Evolutionary conservation across 1,140 invertebrate genomes (phyloP), one percentile per base, ranked within the genome.

Genomic region (Bombus ignitus): DNA sequence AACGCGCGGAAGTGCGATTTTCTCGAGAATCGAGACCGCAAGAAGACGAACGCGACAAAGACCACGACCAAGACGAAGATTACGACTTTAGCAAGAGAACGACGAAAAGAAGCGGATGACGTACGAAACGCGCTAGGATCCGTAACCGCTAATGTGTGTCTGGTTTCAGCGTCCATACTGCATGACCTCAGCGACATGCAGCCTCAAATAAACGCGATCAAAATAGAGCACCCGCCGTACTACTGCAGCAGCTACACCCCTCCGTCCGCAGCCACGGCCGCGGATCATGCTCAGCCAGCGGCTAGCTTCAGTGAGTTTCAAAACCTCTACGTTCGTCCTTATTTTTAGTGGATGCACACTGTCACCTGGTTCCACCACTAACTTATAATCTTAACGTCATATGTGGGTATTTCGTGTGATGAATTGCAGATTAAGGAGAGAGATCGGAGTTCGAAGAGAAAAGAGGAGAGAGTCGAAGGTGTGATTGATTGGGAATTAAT

Each of bases 231-330:
- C 93, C 97, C 97, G 90, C 96, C 97, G 73, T 98, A 98, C 95
- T 99, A 99, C 95, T 98, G 98, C 95, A 98, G 97, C 92, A 99
- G 98, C 96, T 98, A 98, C 95, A 98, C 98, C 89, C 97, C 97
- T 89, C 97, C 96, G 85, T 96, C 97, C 83, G 95, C 97, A 89
- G 95, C 94, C 85, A 94, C 94, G 86, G 93, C 94, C 92, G 92
- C 94, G 89, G 94, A 94, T 93, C 94, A 95, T 87, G 91, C 94
- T 92, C 94, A 95, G 91, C 94, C 94, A 89, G 92, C 94, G 92
- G 94, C 94, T 92, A 95, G 94, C 93, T 95, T 95, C 93, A 95
- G 94, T 95, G 92, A 95, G 94, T 95, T 93, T 92, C 90, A 93
- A 93, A 94, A 93, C 90, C 88, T 85, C 66, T 87, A 78, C 81